These are phyloP conservation scores for Argopecten irradians DNA, from an alignment of 1,140 invertebrate species.

Conservation along the genomic window DNA sequence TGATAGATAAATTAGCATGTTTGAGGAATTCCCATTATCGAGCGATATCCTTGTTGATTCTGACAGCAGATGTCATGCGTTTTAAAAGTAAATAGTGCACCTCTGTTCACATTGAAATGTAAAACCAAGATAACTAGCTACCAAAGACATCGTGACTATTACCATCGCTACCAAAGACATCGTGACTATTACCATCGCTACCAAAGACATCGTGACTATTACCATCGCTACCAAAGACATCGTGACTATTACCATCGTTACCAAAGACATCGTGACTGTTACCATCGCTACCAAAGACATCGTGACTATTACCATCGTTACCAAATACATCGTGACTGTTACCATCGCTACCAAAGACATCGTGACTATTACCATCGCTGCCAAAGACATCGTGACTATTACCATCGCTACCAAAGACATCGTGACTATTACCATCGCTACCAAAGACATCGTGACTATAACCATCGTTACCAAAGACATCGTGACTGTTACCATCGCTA, in stretches of 20 bases:
- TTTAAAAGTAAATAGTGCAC: background rate
- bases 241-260: background rate
- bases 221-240: background rate
- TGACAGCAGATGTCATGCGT: background rate
- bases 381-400: background rate
- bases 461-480: background rate
- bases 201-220: background rate
- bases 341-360: background rate
- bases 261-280: background rate
- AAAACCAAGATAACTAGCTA: background rate
- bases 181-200: background rate
- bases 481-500: background rate
- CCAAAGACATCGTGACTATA: background rate
- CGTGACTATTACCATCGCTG: background rate
- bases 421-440: background rate
- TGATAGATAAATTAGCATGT: too few species aligned
- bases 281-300: background rate
- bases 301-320: background rate
- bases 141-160: background rate
- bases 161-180: background rate
- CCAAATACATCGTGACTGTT: background rate
- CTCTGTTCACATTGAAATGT: background rate
- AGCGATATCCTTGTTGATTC: background rate
- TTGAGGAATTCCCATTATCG: too few species aligned
- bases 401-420: background rate